Percentiles rank a stretch among this genome's conserved stretches.
Conservation (phyloP, 2,797 vertebrate species). For the Halcyon chelicuti region DNA sequence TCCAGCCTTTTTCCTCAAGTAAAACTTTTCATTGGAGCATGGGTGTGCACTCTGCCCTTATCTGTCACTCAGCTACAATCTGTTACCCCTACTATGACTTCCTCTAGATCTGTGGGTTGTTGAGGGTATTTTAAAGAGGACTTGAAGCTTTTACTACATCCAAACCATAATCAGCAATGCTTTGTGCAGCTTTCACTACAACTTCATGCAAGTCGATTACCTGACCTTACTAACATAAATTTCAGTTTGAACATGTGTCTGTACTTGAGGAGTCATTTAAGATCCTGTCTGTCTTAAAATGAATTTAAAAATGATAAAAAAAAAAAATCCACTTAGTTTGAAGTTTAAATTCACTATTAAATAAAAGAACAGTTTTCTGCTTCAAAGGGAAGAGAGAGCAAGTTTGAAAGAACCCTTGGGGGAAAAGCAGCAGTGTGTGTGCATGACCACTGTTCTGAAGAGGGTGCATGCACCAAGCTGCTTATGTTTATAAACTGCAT, state of each 20-base stretch:
- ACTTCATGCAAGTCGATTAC: background rate
- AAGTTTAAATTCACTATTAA: background rate
- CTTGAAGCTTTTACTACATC: background rate
- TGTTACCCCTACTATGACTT: background rate
- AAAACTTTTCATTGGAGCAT: background rate
- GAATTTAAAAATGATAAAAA: too few species aligned
- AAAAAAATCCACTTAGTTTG: background rate
- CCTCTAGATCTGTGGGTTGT: background rate
- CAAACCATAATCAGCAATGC: background rate
- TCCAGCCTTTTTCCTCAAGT: background rate
- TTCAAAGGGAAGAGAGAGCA: background rate
- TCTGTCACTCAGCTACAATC: background rate
- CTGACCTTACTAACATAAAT: background rate
- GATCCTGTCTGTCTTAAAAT: background rate
- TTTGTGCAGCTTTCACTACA: background rate
- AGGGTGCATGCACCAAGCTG: background rate
- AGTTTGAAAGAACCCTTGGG: background rate
- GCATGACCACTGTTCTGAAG: background rate
- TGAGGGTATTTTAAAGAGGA: too few species aligned
- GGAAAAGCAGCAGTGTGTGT: background rate
- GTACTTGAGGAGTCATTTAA: background rate
- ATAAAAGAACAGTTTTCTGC: background rate
- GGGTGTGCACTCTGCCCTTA: background rate
- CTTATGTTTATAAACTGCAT: background rate
- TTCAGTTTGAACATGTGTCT: background rate